Percentiles rank a stretch among this genome's conserved stretches.
Conservation (phyloP, 2,113 vertebrate genomes). For the Chitala chitala region DNA sequence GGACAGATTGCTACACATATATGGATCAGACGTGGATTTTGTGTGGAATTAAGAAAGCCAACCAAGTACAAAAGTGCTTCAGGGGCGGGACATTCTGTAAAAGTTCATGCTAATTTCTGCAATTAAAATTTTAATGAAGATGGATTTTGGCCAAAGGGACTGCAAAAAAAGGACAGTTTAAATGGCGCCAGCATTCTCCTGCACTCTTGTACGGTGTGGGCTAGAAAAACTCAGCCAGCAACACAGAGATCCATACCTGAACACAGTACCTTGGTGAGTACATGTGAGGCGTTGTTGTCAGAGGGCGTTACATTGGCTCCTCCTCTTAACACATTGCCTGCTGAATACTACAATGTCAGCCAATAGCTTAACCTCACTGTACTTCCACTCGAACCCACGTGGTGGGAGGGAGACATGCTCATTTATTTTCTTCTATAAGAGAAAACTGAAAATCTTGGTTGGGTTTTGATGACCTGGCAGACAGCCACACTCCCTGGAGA, state of each 20-base stretch:
- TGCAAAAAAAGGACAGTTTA: conserved; percentile 14
- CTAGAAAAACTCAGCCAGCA: not conserved
- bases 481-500: conserved; percentile 35
- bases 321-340: conserved; percentile 17
- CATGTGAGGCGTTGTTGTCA: too few relatives aligned
- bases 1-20: not conserved
- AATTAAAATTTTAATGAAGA: conserved; percentile 22
- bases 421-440: conserved; percentile 47
- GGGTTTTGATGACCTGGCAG: conserved; percentile 46
- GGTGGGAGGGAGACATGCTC: conserved; percentile 33
- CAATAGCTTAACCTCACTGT: conserved; percentile 39
- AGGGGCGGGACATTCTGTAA: not conserved
- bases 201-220: not conserved
- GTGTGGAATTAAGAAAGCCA: not conserved
- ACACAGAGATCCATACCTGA: too few relatives aligned
- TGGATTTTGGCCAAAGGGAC: conserved; percentile 23
- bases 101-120: conserved; percentile 18
- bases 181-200: not conserved
- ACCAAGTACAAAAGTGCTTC: not conserved
- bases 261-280: too few relatives aligned
- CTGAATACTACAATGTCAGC: conserved; percentile 47
- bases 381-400: conserved; percentile 33
- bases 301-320: not conserved
- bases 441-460: conserved; percentile 39
- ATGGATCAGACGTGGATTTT: not conserved